Evolutionary conservation across 2,797 vertebrate genomes (phyloP), one percentile per base, ranked within the genome.

Genomic region (Saguinus oedipus): DNA sequence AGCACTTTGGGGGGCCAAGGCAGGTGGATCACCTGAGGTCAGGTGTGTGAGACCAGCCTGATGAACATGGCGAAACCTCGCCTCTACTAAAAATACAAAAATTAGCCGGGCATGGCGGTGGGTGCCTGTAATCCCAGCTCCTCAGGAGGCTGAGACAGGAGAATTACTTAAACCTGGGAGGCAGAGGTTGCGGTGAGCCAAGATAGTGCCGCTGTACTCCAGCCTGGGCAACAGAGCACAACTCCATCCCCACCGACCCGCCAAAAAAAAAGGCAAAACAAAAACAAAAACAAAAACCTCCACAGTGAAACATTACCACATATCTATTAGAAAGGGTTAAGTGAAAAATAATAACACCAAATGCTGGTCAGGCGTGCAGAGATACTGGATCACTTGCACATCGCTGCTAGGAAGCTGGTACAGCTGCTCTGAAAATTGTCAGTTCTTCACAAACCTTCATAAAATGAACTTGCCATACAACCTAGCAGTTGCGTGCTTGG

Each of bases 61-160:
- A 7, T 7, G 15, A n/a, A 33, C 30, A n/a, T n/a, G 61, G 61
- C 1, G 0, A 68, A 68, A 68, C 61, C 0, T 33, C 3, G 0
- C 15, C 61, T 68, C 61, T 68, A 68, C 61, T 68, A 68, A 68
- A 68, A 68, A 68, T 68, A 68, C 61, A 68, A 68, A 68, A 19
- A n/a, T 68, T 68, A 68, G 30, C 15, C 0, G 0, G 30, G 30
- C 61, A 19, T 68, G 30, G 61, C 19, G 30, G 61, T 68, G 33
- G 15, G 30, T 68, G 61, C 33, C 30, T 68, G 61, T 68, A 68
- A n/a, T 17, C 15, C 17, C 61, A 68, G 30, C 15, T 68, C 19
- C 61, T 17, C 61, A 68, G 61, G 33, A 68, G 30, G 33, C 30
- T 68, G 61, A 19, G 61, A 15, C 61, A n/a, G 61, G 61, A 68